Evolutionary conservation across 2,888 invertebrate genomes (phyloP).

Genomic region (Oligia latruncula): DNA sequence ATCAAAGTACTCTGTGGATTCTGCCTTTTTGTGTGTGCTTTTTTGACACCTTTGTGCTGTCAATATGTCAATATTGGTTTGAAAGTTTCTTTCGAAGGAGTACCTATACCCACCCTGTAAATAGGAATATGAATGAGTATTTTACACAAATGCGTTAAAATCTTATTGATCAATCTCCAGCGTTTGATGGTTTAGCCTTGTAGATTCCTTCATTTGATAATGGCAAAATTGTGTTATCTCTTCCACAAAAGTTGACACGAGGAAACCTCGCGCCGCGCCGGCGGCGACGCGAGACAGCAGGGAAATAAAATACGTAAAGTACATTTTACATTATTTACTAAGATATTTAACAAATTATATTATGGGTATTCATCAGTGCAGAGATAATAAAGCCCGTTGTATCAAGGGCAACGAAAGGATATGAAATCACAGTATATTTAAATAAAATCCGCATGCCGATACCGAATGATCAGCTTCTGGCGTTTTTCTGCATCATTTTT

Average conservation of each 20-base stretch:
- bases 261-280: background rate
- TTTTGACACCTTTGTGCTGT: conserved; percentile 12
- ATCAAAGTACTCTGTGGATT: too few relatives aligned
- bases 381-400: background rate
- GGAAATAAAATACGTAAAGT: conserved; percentile 28
- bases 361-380: conserved; percentile 19
- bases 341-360: conserved; percentile 13
- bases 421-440: background rate
- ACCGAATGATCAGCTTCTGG: background rate
- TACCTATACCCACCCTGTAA: background rate
- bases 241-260: background rate
- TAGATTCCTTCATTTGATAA: background rate
- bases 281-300: too few relatives aligned
- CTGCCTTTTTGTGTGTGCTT: background rate
- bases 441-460: background rate
- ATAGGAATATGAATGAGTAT: background rate
- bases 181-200: background rate
- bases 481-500: background rate
- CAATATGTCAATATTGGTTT: conserved; percentile 27
- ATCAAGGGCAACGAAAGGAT: background rate
- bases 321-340: conserved; percentile 45
- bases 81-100: conserved; percentile 13
- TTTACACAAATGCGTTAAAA: background rate
- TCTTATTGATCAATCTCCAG: too few relatives aligned
- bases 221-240: background rate